Conservation (phyloP, 2,113 vertebrate species). For the Stigmatopora argus region DNA sequence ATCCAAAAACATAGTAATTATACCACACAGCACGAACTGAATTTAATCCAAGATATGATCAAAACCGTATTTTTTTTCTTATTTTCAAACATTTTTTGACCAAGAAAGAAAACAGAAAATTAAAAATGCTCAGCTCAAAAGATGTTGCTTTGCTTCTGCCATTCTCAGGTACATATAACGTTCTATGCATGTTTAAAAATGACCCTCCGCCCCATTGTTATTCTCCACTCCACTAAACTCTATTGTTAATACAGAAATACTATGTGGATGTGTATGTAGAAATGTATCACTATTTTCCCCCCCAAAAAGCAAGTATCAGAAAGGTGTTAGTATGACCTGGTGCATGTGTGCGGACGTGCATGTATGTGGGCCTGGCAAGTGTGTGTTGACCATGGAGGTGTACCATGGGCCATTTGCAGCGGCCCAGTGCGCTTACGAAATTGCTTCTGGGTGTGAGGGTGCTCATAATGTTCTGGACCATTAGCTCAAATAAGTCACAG, state of each 20-base stretch:
- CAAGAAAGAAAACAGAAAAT: too few relatives aligned
- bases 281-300: constrained; percentile 40
- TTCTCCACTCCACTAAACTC: neutral
- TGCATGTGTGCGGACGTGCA: constrained; percentile 26
- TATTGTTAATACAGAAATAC: neutral
- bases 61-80: too few relatives aligned
- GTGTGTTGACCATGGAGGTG: constrained; percentile 63
- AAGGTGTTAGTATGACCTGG: constrained; percentile 26
- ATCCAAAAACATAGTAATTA: neutral
- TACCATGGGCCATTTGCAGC: constrained; percentile 65
- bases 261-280: constrained; percentile 10
- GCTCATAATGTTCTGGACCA: constrained; percentile 73
- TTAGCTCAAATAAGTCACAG: constrained; percentile 73
- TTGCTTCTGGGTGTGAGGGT: constrained; percentile 69
- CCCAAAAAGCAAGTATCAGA: constrained; percentile 7
- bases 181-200: constrained; percentile 8
- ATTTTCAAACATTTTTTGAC: too few relatives aligned
- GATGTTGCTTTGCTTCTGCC: too few relatives aligned
- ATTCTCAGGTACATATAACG: too few relatives aligned
- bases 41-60: too few relatives aligned
- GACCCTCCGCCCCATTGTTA: neutral
- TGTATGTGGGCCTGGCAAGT: constrained; percentile 37
- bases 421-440: constrained; percentile 65
- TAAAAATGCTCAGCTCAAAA: too few relatives aligned
- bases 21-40: too few relatives aligned